These are phyloP conservation scores for Frankliniella fusca DNA, from an alignment of 2,888 invertebrate species.

Conservation along the genomic window DNA sequence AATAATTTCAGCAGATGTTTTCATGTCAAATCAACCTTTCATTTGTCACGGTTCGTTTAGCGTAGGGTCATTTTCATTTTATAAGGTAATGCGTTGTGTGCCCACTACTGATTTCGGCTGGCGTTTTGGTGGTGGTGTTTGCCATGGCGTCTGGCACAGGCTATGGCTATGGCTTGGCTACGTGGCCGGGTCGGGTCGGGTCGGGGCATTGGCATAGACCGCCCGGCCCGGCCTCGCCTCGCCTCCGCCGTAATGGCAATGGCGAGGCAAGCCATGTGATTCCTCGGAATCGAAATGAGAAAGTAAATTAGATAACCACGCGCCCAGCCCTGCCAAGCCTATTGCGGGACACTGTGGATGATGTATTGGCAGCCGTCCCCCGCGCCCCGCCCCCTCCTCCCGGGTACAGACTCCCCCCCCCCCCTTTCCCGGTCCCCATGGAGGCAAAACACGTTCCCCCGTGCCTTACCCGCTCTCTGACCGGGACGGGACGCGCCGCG, in stretches of 20 bases:
- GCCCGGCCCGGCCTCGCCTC: too few relatives aligned
- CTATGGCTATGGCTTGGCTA: background rate
- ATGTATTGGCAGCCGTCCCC: background rate
- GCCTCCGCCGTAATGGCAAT: background rate
- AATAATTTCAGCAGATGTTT: too few relatives aligned
- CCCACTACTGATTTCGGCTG: too few relatives aligned
- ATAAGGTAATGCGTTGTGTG: too few relatives aligned
- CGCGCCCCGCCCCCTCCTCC: background rate
- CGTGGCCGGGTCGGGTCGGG: background rate
- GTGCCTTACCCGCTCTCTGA: background rate
- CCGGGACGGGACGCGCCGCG: background rate
- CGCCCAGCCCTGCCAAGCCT: background rate
- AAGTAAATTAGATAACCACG: conserved; percentile 20
- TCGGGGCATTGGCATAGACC: background rate
- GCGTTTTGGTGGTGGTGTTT: too few relatives aligned
- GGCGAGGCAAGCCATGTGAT: background rate
- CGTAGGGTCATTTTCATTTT: too few relatives aligned
- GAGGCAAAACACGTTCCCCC: too few relatives aligned
- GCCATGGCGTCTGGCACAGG: background rate
- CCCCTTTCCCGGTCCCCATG: background rate
- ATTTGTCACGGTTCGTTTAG: too few relatives aligned
- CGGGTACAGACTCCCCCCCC: background rate
- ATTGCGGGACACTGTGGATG: background rate
- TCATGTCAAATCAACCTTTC: too few relatives aligned
- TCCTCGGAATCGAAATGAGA: conserved; percentile 22